phyloP scores from a whole-genome alignment of 2,797 vertebrate genomes.

The Oryzias sinensis region DNA sequence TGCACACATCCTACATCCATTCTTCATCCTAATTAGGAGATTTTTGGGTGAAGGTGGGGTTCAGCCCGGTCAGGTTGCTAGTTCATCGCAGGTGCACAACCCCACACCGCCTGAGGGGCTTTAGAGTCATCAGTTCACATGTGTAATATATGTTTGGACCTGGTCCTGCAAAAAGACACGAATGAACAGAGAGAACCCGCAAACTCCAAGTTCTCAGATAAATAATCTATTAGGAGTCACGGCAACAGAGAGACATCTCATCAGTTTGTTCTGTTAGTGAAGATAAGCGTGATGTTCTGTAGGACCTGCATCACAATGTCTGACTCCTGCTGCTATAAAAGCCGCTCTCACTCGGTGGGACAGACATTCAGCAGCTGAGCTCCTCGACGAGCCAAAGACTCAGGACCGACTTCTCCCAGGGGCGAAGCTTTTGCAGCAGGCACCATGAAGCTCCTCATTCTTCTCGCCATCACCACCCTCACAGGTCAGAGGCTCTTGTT shows the following conservation, averaged over 20 bases:
- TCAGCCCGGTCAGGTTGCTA: no score
- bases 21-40: no score
- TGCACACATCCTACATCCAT: no score
- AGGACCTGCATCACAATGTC: neutral
- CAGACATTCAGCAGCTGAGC: constrained; percentile 9
- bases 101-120: no score
- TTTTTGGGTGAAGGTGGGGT: no score
- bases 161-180: no score
- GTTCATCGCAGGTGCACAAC: no score
- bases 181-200: neutral
- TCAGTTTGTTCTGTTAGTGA: neutral
- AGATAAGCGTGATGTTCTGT: neutral
- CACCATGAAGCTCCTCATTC: constrained; percentile 68
- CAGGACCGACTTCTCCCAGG: no score
- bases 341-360: constrained; percentile 21
- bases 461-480: constrained; percentile 58
- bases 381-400: neutral
- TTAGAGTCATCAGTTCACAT: no score
- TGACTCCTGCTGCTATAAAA: no score
- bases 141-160: neutral
- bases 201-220: neutral
- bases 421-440: neutral
- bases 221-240: constrained; percentile 1
- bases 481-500: constrained; percentile 48
- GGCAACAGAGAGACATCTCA: neutral